A percentile compares a stretch with the other conserved stretches of the same genome.
Evolutionary conservation across 2,888 invertebrate species (phyloP).

Genomic region (Chironomus riparius): DNA sequence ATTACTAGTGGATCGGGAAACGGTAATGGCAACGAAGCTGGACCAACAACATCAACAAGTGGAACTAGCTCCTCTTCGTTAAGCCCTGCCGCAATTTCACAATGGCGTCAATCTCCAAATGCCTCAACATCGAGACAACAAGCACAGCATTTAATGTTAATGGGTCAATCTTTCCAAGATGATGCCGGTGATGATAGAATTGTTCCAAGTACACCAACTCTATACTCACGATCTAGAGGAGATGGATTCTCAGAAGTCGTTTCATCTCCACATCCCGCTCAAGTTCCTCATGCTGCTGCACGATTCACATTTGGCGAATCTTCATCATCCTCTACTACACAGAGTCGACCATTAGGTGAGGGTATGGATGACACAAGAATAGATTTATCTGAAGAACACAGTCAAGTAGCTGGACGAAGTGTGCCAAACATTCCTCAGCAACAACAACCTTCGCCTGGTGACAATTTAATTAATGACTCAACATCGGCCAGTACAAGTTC

Average conservation of each 20-base stretch:
- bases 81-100: constrained; percentile 35
- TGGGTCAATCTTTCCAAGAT: constrained; percentile 34
- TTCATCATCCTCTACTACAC: constrained; percentile 37
- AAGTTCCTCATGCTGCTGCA: constrained; percentile 52
- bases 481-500: constrained; percentile 21
- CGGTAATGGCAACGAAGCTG: constrained; percentile 31
- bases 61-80: constrained; percentile 32
- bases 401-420: constrained; percentile 45
- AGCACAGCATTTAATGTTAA: constrained; percentile 35
- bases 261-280: constrained; percentile 73
- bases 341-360: constrained; percentile 48
- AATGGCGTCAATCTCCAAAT: constrained; percentile 35
- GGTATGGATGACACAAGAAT: constrained; percentile 67
- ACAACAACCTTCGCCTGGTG: constrained; percentile 50
- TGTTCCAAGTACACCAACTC: constrained; percentile 82
- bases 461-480: constrained; percentile 15
- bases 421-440: constrained; percentile 59
- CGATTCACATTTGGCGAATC: constrained; percentile 58
- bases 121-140: constrained; percentile 35
- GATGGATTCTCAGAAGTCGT: constrained; percentile 90
- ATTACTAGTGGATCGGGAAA: constrained; percentile 68
- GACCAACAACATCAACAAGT: constrained; percentile 35
- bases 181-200: constrained; percentile 56
- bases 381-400: constrained; percentile 49
- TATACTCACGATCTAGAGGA: constrained; percentile 63